phyloP scores from a whole-genome alignment of 2,113 vertebrate species.

The Nymphicus hollandicus region DNA sequence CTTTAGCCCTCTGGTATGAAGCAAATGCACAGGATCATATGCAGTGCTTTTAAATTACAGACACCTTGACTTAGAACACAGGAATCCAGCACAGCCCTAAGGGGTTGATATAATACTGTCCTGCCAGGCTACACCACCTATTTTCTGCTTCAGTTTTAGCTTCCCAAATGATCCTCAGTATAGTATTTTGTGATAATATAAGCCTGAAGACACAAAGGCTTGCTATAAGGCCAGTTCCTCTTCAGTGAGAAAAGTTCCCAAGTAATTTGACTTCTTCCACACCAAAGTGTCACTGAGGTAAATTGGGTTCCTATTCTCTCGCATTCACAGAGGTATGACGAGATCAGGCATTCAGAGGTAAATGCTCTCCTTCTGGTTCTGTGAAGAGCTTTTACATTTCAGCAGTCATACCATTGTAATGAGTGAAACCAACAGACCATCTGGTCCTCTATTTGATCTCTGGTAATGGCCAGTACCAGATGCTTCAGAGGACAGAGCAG shows the following conservation, averaged over 20 bases:
- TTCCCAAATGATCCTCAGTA: neutral
- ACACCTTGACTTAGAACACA: neutral
- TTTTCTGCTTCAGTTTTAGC: neutral
- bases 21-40: neutral
- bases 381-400: constrained; percentile 59
- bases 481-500: constrained; percentile 17
- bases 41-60: neutral
- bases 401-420: constrained; percentile 45
- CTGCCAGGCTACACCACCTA: neutral
- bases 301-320: neutral
- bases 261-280: neutral
- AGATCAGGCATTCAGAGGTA: constrained; percentile 42
- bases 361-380: constrained; percentile 57
- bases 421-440: constrained; percentile 57
- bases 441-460: constrained; percentile 59
- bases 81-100: neutral
- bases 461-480: constrained; percentile 60
- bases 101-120: fast-evolving
- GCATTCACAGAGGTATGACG: neutral
- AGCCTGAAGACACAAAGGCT: neutral
- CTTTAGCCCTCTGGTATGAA: neutral
- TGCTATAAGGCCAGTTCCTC: neutral
- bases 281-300: neutral
- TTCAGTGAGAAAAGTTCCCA: neutral
- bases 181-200: neutral